Conservation (phyloP, 2,797 vertebrate genomes). For the Siniperca undulata region DNA sequence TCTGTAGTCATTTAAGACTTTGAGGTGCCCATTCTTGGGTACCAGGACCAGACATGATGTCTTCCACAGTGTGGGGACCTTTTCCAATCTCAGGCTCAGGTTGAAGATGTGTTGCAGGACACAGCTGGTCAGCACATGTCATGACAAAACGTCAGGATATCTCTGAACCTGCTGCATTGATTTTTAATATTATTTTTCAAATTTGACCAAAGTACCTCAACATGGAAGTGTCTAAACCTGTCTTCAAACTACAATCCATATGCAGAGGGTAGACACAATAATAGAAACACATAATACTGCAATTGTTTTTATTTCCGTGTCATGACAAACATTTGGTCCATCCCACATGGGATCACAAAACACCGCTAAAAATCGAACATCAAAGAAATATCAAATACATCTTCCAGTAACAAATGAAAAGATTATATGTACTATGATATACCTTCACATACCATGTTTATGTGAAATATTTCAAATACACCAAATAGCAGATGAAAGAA, state of each 20-base stretch:
- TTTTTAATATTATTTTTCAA: not conserved
- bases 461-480: no score
- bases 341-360: not conserved
- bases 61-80: not conserved
- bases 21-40: not conserved
- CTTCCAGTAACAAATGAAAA: not conserved
- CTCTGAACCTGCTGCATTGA: not conserved
- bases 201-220: not conserved
- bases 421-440: not conserved
- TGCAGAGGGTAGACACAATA: not conserved
- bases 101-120: not conserved
- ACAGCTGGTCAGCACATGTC: no score
- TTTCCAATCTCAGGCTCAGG: not conserved
- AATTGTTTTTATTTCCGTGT: not conserved
- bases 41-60: not conserved
- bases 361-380: no score
- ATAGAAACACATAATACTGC: not conserved
- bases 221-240: not conserved
- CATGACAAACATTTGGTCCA: not conserved
- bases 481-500: not conserved
- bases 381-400: no score
- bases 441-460: not conserved
- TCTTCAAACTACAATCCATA: not conserved
- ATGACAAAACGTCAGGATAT: not conserved
- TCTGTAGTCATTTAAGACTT: not conserved